phyloP scores from a whole-genome alignment of 2,113 vertebrate genomes.

The Natator depressus region DNA sequence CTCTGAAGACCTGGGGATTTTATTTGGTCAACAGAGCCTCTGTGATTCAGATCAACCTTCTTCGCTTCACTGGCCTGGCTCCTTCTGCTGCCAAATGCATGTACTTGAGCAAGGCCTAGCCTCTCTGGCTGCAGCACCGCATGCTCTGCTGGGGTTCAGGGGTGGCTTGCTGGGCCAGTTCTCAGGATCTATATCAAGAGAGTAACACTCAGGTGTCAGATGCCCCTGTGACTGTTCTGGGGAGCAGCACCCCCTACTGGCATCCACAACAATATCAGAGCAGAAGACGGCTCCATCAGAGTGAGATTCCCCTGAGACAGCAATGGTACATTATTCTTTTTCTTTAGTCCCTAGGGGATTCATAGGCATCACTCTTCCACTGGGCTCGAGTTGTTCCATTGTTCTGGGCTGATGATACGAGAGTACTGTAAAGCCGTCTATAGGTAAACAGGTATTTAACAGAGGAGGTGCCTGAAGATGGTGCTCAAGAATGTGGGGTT shows the following conservation, averaged over 20 bases:
- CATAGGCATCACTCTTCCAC: background rate
- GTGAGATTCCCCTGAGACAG: background rate
- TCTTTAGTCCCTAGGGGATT: background rate
- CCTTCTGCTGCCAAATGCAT: background rate
- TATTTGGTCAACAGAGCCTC: background rate
- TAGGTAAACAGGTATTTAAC: background rate
- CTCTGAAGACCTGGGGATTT: rapidly evolving
- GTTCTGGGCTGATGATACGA: background rate
- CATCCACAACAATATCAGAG: background rate
- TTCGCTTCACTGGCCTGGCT: background rate
- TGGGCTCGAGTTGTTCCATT: background rate
- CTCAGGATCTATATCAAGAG: rapidly evolving
- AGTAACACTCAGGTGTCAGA: rapidly evolving
- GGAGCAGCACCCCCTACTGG: rapidly evolving
- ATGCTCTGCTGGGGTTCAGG: rapidly evolving
- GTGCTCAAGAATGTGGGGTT: background rate
- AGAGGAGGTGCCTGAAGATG: background rate
- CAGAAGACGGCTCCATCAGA: background rate
- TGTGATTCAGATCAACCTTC: background rate
- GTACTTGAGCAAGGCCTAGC: background rate
- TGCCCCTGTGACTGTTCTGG: rapidly evolving
- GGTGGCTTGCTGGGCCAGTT: background rate
- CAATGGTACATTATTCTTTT: background rate
- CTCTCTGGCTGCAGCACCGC: background rate
- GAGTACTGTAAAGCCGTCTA: background rate